A percentile compares a stretch with the other conserved stretches of the same genome.
Conservation (phyloP, 2,113 vertebrate genomes). For the Pterocles gutturalis region DNA sequence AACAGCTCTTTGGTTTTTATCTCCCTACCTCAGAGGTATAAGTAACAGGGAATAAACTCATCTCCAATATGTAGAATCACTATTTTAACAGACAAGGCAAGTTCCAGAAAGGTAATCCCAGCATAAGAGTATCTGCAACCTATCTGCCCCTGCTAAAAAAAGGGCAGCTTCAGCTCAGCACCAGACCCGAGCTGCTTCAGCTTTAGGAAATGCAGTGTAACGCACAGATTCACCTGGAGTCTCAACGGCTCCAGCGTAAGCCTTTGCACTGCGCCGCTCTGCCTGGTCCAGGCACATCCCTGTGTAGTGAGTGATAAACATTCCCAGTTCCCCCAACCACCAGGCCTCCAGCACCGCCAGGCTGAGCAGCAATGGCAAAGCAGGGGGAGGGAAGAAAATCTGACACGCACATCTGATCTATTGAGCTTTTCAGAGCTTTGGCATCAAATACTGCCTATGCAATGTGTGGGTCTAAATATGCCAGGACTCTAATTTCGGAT, state of each 20-base stretch:
- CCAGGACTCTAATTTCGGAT: not conserved
- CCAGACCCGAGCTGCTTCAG: not conserved
- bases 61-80: not conserved
- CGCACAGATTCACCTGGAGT: not conserved
- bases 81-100: not conserved
- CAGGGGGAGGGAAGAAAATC: not conserved
- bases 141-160: not conserved
- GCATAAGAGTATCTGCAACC: not conserved
- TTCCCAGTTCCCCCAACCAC: not conserved
- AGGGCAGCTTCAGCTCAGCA: not conserved
- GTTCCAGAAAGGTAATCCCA: not conserved
- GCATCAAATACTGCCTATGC: not conserved
- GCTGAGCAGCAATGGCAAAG: not conserved
- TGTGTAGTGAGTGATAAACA: not conserved
- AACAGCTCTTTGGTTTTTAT: not conserved
- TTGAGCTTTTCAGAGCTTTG: not conserved
- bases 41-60: not conserved
- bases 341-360: not conserved
- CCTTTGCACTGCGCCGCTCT: not conserved
- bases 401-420: not conserved
- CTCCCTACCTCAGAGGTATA: not conserved
- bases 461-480: accelerated
- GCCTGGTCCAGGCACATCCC: not conserved
- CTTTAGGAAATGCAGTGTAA: not conserved
- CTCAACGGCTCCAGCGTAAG: not conserved